phyloP scores from a whole-genome alignment of 2,888 invertebrate species.

The Allophyes oxyacanthae region DNA sequence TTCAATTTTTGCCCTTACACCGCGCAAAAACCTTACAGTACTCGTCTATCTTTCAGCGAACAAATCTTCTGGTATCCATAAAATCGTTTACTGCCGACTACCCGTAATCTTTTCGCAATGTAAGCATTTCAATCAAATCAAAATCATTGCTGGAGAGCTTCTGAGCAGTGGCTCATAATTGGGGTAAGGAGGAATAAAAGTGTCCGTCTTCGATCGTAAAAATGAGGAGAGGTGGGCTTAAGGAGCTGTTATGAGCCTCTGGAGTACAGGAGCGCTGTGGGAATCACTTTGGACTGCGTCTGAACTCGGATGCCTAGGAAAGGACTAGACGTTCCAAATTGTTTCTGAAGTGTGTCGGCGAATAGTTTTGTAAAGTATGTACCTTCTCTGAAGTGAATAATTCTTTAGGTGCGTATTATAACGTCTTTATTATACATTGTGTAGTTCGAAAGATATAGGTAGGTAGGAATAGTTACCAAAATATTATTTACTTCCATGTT shows the following conservation, averaged over 20 bases:
- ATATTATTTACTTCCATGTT: no score
- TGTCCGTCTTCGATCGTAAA: slow-evolving; percentile 60
- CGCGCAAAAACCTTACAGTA: slow-evolving; percentile 26
- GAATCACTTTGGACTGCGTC: slow-evolving; percentile 50
- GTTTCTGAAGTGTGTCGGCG: no score
- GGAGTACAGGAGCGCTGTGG: slow-evolving; percentile 32
- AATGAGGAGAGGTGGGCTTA: slow-evolving; percentile 53
- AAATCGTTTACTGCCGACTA: slow-evolving; percentile 55
- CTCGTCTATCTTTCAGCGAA: slow-evolving; percentile 45
- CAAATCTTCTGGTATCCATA: slow-evolving; percentile 56
- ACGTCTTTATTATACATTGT: no score
- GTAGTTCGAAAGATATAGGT: no score
- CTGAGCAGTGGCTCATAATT: slow-evolving; percentile 61
- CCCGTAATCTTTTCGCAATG: slow-evolving; percentile 57
- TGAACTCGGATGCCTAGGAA: slow-evolving; percentile 18
- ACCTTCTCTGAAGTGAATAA: no score
- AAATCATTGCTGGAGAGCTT: slow-evolving; percentile 61
- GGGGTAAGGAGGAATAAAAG: slow-evolving; percentile 61
- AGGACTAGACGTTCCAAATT: background rate
- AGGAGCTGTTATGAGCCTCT: slow-evolving; percentile 50
- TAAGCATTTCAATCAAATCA: slow-evolving; percentile 68
- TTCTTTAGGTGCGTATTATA: no score
- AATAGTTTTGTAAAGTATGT: no score
- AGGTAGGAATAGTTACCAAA: no score
- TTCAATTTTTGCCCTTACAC: slow-evolving; percentile 42